phyloP scores from a whole-genome alignment of 2,797 vertebrate genomes.

The Mus minutoides region DNA sequence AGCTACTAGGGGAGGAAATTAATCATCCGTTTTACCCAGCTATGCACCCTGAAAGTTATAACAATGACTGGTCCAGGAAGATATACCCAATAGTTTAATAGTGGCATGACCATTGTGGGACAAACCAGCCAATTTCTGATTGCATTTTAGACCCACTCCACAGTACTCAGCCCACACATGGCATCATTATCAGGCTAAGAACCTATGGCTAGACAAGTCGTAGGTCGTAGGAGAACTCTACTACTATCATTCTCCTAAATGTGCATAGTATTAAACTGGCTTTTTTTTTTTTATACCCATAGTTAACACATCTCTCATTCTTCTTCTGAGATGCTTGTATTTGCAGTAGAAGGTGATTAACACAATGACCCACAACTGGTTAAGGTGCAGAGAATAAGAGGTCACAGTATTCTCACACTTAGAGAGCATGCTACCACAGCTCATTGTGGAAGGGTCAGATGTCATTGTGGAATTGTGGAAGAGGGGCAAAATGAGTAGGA shows the following conservation, averaged over 20 bases:
- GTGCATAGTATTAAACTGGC: neutral
- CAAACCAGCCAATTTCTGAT: neutral
- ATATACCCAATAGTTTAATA: neutral
- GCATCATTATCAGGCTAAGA: neutral
- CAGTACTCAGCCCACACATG: neutral
- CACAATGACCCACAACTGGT: neutral
- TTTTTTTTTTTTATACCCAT: neutral
- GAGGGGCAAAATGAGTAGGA: neutral
- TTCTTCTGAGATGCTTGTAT: neutral
- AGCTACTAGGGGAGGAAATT: neutral
- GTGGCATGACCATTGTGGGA: neutral
- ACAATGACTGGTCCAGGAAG: neutral
- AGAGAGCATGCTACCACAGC: neutral
- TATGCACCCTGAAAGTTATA: neutral
- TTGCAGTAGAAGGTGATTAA: neutral
- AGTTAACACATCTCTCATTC: neutral
- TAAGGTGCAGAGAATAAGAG: neutral
- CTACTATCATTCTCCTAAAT: neutral
- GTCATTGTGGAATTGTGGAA: neutral
- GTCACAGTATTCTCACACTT: neutral
- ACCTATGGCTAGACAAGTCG: neutral
- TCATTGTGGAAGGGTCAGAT: neutral
- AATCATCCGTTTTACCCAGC: neutral
- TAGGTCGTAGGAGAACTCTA: neutral
- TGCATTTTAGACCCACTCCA: neutral